These are phyloP conservation scores for Megaceryle maxima DNA, from an alignment of 2,113 vertebrate species.

Conservation along the genomic window DNA sequence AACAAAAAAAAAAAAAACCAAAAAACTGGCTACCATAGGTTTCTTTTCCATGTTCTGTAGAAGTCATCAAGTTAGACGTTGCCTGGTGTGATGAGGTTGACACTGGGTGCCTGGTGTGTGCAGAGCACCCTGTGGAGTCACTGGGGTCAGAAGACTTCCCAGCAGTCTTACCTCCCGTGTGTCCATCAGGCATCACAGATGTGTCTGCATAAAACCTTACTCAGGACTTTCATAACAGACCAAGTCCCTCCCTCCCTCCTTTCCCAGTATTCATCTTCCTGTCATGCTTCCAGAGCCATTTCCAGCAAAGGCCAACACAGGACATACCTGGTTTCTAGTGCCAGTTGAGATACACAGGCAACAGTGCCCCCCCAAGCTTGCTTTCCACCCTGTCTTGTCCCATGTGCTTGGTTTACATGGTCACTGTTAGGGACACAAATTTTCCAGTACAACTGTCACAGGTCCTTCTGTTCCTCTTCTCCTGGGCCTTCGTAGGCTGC, in stretches of 20 bases:
- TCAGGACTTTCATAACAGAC: neutral
- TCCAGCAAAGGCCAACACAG: neutral
- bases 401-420: neutral
- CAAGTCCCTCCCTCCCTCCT: neutral
- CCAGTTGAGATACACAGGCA: neutral
- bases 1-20: neutral
- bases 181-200: neutral
- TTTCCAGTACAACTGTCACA: accelerated
- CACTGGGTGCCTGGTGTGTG: accelerated
- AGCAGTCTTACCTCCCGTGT: accelerated
- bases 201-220: neutral
- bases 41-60: neutral
- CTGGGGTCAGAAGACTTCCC: neutral
- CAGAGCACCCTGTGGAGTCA: neutral
- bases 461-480: neutral
- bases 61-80: neutral
- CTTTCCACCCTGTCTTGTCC: neutral
- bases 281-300: neutral
- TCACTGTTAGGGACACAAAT: neutral
- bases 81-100: neutral
- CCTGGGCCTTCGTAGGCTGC: neutral
- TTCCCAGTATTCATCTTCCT: neutral
- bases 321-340: neutral
- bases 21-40: neutral
- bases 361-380: neutral